Percentiles rank a stretch among this genome's conserved stretches.
phyloP scores from a whole-genome alignment of 1,140 invertebrate species.

The Caenorhabditis remanei region DNA sequence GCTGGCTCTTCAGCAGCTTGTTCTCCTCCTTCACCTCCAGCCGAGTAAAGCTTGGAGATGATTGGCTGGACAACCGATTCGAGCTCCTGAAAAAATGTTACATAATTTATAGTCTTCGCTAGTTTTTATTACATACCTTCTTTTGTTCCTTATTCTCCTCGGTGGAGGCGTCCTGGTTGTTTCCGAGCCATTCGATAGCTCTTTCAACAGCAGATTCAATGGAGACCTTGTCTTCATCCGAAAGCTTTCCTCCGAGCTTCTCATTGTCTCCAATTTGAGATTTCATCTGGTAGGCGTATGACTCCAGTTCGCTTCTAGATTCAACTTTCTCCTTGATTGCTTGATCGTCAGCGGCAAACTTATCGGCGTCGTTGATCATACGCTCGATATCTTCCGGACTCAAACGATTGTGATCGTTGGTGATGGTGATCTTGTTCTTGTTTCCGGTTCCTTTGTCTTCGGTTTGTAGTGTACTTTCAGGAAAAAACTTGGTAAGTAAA shows the following conservation, averaged over 20 bases:
- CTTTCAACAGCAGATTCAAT: constrained; percentile 94
- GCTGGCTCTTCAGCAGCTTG: constrained; percentile 58
- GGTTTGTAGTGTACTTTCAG: too few species aligned
- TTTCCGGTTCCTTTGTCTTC: constrained; percentile 97
- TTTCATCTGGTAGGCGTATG: constrained; percentile 96
- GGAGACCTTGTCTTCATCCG: constrained; percentile 91
- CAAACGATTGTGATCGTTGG: constrained; percentile 87
- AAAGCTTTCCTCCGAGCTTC: constrained; percentile 93
- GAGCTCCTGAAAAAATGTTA: constrained; percentile 81
- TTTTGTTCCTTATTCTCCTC: constrained; percentile 96
- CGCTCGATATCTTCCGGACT: constrained; percentile 97
- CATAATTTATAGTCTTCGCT: neutral
- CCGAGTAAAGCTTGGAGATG: constrained; percentile 78
- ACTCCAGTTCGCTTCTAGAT: constrained; percentile 91
- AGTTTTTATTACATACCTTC: constrained; percentile 81
- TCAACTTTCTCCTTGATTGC: constrained; percentile 96
- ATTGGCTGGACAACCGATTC: constrained; percentile 96
- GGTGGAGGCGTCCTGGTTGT: constrained; percentile 87
- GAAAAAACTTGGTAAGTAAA: too few species aligned
- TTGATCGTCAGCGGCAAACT: constrained; percentile 98
- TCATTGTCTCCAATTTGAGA: constrained; percentile 97
- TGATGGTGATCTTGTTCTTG: constrained; percentile 97
- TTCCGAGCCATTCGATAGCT: constrained; percentile 97
- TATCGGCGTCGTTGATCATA: constrained; percentile 98
- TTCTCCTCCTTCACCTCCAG: constrained; percentile 76